Percentiles rank a stretch among this genome's conserved stretches.
phyloP scores from a whole-genome alignment of 2,113 vertebrate genomes.

The Trichechus manatus region DNA sequence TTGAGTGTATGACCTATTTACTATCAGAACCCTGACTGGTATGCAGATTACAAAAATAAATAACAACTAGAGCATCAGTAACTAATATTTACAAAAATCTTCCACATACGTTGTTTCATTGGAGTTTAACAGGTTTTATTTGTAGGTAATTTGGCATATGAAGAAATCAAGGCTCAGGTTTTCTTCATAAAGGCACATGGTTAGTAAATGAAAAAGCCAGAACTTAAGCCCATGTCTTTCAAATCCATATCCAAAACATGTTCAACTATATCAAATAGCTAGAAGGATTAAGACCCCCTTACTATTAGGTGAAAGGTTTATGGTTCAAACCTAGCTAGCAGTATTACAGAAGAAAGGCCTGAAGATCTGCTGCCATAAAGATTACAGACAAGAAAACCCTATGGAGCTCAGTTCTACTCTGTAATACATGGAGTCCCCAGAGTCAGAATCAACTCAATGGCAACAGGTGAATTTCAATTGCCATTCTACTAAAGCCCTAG shows the following conservation, averaged over 20 bases:
- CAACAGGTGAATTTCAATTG: neutral
- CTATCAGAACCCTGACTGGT: neutral
- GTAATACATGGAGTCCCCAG: neutral
- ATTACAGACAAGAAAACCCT: neutral
- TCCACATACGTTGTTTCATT: neutral
- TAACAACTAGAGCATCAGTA: neutral
- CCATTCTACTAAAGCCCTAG: neutral
- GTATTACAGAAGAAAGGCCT: neutral
- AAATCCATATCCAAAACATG: neutral
- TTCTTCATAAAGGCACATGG: neutral
- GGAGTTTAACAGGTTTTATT: conserved; percentile 3
- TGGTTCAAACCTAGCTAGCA: too few relatives aligned
- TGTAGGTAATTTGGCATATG: neutral
- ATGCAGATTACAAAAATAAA: conserved; percentile 4
- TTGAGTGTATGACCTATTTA: neutral
- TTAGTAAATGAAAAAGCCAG: neutral
- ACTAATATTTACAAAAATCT: neutral
- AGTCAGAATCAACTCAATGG: too few relatives aligned
- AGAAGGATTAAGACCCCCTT: neutral
- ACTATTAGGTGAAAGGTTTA: neutral
- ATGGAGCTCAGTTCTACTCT: neutral
- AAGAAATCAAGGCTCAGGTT: neutral
- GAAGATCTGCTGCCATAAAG: neutral
- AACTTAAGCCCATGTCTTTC: neutral
- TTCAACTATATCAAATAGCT: neutral